Evolutionary conservation across 2,113 vertebrate genomes (phyloP).

Genomic region (Elaphurus davidianus): DNA sequence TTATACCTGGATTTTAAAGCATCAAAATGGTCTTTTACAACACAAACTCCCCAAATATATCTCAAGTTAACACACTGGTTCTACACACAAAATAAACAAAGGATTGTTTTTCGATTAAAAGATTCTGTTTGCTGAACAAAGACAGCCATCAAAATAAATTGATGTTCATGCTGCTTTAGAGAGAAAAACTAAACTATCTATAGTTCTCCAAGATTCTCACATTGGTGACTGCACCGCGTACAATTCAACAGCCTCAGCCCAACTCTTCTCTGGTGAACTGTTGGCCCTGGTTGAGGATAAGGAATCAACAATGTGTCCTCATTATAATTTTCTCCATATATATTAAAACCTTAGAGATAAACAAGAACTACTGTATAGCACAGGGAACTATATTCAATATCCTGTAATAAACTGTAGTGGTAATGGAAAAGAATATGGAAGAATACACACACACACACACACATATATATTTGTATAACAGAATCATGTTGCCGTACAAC

Average conservation of each 20-base stretch:
- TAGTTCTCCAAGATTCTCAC: neutral
- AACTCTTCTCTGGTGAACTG: neutral
- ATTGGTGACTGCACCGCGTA: neutral
- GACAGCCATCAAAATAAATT: slow-evolving; percentile 42
- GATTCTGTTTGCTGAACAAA: slow-evolving; percentile 38
- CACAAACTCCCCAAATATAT: neutral
- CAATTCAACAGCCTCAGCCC: neutral
- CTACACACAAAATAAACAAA: slow-evolving; percentile 28
- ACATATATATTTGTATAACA: neutral
- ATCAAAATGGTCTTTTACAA: neutral
- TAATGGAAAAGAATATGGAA: neutral
- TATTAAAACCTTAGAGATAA: neutral
- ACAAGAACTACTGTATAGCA: neutral
- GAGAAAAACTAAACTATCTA: neutral
- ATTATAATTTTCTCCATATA: neutral
- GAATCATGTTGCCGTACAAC: neutral
- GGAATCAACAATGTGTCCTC: neutral
- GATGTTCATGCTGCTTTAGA: neutral
- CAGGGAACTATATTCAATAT: neutral
- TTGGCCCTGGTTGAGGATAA: neutral
- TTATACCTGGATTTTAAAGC: slow-evolving; percentile 16
- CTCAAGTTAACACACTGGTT: slow-evolving; percentile 23
- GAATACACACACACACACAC: neutral
- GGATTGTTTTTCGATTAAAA: slow-evolving; percentile 46
- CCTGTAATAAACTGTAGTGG: neutral